phyloP scores from a whole-genome alignment of 1,140 invertebrate genomes.

The Polyergus mexicanus region DNA sequence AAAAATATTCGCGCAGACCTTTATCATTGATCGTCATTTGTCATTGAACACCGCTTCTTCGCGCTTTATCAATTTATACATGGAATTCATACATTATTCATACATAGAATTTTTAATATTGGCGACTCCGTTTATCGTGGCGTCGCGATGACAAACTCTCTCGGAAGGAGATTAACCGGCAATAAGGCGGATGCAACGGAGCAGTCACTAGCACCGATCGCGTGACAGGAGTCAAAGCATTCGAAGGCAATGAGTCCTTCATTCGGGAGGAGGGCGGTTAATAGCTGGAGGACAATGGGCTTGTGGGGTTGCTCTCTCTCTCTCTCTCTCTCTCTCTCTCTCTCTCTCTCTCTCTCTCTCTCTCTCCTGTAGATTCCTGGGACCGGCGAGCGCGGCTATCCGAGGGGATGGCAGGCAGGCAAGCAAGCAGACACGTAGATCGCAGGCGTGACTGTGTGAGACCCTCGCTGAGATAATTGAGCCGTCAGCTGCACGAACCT shows the following conservation, averaged over 20 bases:
- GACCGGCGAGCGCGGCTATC: constrained; percentile 43
- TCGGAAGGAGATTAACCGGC: constrained; percentile 66
- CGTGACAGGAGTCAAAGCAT: constrained; percentile 80
- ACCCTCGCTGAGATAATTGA: constrained; percentile 82
- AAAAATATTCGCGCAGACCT: background rate
- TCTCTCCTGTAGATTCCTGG: constrained; percentile 65
- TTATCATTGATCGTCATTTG: background rate
- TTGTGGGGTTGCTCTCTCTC: constrained; percentile 72
- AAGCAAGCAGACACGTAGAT: constrained; percentile 56
- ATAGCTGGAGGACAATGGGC: constrained; percentile 79
- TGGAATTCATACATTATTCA: background rate
- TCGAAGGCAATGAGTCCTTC: constrained; percentile 77
- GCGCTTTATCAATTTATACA: background rate
- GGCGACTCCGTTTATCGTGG: background rate
- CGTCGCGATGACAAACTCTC: constrained; percentile 17
- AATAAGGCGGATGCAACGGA: constrained; percentile 66
- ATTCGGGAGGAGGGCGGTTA: constrained; percentile 75
- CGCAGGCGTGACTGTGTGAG: constrained; percentile 80
- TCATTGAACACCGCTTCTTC: background rate
- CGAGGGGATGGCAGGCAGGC: constrained; percentile 33
- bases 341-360: constrained; percentile 1
- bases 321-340: constrained; percentile 50
- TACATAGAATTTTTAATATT: background rate
- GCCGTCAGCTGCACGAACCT: constrained; percentile 83
- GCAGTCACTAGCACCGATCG: constrained; percentile 71